Evolutionary conservation across 2,888 invertebrate species (phyloP).

Genomic region (Cephus rjabovi): DNA sequence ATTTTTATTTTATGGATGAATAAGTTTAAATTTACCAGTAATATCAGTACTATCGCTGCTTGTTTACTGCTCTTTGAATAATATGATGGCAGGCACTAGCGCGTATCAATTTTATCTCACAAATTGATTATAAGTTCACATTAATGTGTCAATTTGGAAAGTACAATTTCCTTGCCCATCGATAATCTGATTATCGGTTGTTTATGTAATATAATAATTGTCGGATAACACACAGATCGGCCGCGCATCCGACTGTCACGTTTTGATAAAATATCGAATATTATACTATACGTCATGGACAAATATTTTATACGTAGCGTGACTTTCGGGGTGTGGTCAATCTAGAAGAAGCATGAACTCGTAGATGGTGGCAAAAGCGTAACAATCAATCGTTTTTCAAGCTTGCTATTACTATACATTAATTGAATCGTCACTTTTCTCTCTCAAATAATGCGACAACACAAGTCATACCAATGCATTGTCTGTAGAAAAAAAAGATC

Average conservation of each 20-base stretch:
- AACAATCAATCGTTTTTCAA: slow-evolving; percentile 6
- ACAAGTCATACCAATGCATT: not conserved
- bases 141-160: not conserved
- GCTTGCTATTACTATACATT: not conserved
- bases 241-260: not conserved
- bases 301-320: not conserved
- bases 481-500: not conserved
- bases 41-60: not conserved
- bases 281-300: not conserved
- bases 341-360: not conserved
- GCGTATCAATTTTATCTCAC: not conserved
- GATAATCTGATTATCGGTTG: not conserved
- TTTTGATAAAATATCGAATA: not conserved
- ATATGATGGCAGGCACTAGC: not conserved
- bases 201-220: not conserved
- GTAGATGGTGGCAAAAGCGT: not conserved
- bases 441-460: not conserved
- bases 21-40: slow-evolving; percentile 29
- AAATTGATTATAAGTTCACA: not conserved
- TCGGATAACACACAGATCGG: not conserved
- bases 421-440: not conserved
- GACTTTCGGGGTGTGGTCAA: not conserved
- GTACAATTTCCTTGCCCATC: not conserved
- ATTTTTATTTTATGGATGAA: slow-evolving; percentile 42
- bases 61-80: not conserved